Evolutionary conservation across 2,888 invertebrate genomes (phyloP).

Genomic region (Chydorus sphaericus): DNA sequence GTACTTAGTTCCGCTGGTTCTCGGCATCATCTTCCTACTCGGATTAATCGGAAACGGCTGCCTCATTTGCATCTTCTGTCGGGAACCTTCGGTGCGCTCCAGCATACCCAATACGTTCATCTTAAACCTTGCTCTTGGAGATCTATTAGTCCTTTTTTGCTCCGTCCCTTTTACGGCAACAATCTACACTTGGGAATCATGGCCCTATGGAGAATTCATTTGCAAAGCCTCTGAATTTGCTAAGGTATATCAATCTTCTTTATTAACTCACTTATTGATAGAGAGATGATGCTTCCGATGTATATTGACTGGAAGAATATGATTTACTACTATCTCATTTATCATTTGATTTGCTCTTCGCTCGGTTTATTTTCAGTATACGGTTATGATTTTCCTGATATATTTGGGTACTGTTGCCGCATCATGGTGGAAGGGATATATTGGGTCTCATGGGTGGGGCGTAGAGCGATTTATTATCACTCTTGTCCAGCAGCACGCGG

Average conservation of each 20-base stretch:
- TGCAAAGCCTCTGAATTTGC: slow-evolving; percentile 72
- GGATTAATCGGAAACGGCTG: slow-evolving; percentile 73
- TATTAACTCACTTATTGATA: too few relatives aligned
- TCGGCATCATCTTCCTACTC: slow-evolving; percentile 63
- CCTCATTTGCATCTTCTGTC: slow-evolving; percentile 58
- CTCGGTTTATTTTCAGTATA: not conserved
- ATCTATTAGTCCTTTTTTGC: slow-evolving; percentile 62
- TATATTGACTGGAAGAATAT: too few relatives aligned
- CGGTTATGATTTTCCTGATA: too few relatives aligned
- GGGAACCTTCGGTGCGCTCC: slow-evolving; percentile 64
- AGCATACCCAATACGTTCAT: slow-evolving; percentile 65
- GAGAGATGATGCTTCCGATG: too few relatives aligned
- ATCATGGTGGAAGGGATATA: too few relatives aligned
- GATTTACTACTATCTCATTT: too few relatives aligned
- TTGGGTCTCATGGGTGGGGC: too few relatives aligned
- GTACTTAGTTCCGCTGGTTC: slow-evolving; percentile 63
- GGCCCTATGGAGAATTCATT: slow-evolving; percentile 40
- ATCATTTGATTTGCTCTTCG: not conserved
- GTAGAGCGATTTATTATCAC: too few relatives aligned
- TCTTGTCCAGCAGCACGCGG: too few relatives aligned
- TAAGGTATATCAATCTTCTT: slow-evolving; percentile 32
- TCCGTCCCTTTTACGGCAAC: slow-evolving; percentile 61
- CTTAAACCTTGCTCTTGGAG: slow-evolving; percentile 61
- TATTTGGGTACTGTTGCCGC: too few relatives aligned
- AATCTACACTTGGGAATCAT: slow-evolving; percentile 28